Conservation (phyloP, 2,797 vertebrate species). For the Tympanoctomys barrerae region DNA sequence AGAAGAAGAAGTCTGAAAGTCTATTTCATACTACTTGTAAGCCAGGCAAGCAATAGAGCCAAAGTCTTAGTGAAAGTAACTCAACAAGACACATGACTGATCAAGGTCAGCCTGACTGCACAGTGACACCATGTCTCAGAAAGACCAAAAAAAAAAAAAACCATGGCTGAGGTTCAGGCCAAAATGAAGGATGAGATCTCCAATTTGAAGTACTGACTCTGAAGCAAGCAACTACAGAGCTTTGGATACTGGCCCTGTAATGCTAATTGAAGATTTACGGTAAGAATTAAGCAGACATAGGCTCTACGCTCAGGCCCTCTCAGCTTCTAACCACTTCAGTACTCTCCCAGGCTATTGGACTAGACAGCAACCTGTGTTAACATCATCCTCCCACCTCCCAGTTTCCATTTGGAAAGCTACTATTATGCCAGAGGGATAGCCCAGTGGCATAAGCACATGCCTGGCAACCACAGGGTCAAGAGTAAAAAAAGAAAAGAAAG, state of each 20-base stretch:
- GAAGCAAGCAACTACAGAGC: background rate
- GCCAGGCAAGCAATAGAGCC: background rate
- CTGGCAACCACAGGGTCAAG: too few relatives aligned
- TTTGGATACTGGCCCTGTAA: background rate
- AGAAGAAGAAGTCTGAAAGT: background rate
- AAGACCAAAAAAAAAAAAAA: background rate
- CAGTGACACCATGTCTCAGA: background rate
- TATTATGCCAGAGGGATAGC: too few relatives aligned
- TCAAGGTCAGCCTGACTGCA: background rate
- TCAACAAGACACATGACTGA: background rate
- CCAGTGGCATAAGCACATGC: too few relatives aligned
- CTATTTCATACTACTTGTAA: background rate
- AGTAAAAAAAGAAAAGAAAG: too few relatives aligned
- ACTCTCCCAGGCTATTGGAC: background rate
- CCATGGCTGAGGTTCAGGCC: background rate
- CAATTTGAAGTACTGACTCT: background rate
- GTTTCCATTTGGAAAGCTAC: background rate
- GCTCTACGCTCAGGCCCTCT: background rate
- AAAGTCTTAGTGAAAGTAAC: background rate
- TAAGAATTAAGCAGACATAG: background rate
- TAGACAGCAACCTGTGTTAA: background rate
- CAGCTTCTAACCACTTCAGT: background rate
- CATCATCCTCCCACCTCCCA: background rate
- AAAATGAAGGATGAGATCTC: background rate
- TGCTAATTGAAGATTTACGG: background rate